Conservation (phyloP, 2,797 vertebrate species). For the Chromis chromis region DNA sequence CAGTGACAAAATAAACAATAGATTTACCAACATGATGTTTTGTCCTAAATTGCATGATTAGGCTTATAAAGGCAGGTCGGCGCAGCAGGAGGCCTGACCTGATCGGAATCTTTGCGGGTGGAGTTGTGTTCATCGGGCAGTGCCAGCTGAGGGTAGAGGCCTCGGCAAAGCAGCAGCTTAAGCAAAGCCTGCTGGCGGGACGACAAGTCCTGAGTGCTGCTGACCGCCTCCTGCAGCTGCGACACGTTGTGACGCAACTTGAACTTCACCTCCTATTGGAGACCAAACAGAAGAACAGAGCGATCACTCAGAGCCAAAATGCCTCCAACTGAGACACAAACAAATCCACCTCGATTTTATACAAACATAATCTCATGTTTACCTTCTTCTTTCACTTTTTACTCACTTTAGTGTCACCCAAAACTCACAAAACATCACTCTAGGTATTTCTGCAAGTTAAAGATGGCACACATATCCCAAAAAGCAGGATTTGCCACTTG, state of each 20-base stretch:
- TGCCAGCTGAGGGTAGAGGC: constrained; percentile 93
- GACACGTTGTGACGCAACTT: constrained; percentile 90
- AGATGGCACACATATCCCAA: background rate
- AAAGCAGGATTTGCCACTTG: background rate
- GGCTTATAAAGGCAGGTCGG: background rate
- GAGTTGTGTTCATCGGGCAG: constrained; percentile 90
- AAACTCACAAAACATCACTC: background rate
- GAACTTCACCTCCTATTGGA: constrained; percentile 92
- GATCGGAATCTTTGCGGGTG: constrained; percentile 91
- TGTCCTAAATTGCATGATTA: background rate
- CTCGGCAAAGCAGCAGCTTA: constrained; percentile 90
- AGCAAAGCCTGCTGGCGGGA: constrained; percentile 85
- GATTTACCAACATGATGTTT: background rate
- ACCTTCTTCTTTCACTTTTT: background rate
- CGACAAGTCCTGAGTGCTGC: constrained; percentile 81
- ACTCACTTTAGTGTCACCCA: background rate
- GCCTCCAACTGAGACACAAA: background rate
- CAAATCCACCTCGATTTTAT: background rate
- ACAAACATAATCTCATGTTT: background rate
- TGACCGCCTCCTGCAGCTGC: constrained; percentile 85
- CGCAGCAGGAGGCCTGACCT: constrained; percentile 77
- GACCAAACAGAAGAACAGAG: constrained; percentile 11
- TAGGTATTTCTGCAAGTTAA: background rate
- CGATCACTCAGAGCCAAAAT: background rate
- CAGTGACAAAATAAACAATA: background rate